Evolutionary conservation across 2,113 vertebrate genomes (phyloP).

Genomic region (Aegithalos caudatus): DNA sequence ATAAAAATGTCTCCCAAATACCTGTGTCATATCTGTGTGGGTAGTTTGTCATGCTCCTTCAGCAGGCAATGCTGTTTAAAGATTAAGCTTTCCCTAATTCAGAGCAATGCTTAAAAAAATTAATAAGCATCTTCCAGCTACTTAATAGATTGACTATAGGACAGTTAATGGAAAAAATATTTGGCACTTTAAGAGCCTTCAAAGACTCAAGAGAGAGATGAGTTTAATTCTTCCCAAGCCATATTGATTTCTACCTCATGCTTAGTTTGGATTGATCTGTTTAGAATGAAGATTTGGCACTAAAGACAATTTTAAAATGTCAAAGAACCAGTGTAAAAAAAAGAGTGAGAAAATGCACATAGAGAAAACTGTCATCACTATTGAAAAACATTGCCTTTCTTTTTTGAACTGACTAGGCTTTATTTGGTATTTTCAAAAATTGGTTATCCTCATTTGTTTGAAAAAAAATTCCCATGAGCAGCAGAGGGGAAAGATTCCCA

Average conservation of each 20-base stretch:
- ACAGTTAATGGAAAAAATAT: neutral
- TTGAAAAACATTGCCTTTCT: neutral
- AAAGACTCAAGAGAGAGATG: conserved; percentile 1
- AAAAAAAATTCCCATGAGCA: neutral
- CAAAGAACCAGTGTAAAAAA: neutral
- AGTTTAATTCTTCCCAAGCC: conserved; percentile 22
- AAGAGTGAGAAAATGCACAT: neutral
- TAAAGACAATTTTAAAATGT: conserved; percentile 50
- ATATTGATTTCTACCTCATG: conserved; percentile 28
- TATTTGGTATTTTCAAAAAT: neutral
- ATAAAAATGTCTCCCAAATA: neutral
- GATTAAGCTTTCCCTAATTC: neutral
- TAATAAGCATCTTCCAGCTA: neutral
- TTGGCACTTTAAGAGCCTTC: conserved; percentile 10
- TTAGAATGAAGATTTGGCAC: conserved; percentile 35
- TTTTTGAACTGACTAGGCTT: neutral
- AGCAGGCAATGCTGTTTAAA: neutral
- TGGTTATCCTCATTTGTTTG: neutral
- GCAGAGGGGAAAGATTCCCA: neutral
- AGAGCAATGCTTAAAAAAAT: neutral
- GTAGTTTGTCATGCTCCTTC: neutral
- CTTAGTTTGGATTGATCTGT: conserved; percentile 48
- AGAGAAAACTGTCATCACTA: neutral
- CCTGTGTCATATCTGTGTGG: neutral
- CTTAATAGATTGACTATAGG: neutral